These are phyloP conservation scores for Lysiphlebus fabarum DNA, from an alignment of 1,140 invertebrate genomes.

Conservation along the genomic window DNA sequence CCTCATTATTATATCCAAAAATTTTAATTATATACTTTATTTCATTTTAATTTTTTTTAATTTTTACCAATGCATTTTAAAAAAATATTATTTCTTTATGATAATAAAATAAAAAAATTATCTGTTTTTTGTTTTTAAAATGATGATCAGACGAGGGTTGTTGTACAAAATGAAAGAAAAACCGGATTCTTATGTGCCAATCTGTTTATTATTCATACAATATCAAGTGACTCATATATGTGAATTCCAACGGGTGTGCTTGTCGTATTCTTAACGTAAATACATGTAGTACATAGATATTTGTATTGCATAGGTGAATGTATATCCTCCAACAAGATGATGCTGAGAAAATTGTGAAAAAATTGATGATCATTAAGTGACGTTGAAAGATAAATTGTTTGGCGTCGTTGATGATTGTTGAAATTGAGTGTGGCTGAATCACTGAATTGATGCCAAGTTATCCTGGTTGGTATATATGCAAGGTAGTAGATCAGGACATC, in stretches of 20 bases:
- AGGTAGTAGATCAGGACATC: slow-evolving; percentile 23
- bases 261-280: no score
- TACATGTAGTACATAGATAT: no score
- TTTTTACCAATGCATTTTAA: not conserved
- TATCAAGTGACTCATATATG: slow-evolving; percentile 8
- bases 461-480: slow-evolving; percentile 1
- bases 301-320: no score
- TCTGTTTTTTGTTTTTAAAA: not conserved
- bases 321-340: not conserved
- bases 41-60: not conserved
- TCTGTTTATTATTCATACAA: slow-evolving; percentile 16
- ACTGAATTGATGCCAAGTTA: not conserved
- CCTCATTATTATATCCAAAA: not conserved
- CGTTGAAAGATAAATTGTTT: slow-evolving; percentile 25
- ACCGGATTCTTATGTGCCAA: slow-evolving; percentile 16
- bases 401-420: not conserved
- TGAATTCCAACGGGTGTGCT: not conserved
- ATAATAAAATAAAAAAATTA: slow-evolving; percentile 2
- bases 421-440: no score
- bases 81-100: not conserved
- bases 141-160: no score
- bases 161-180: not conserved
- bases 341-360: slow-evolving; percentile 11
- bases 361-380: not conserved
- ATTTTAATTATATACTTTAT: not conserved